phyloP scores from a whole-genome alignment of 2,113 vertebrate genomes.

The Poecile atricapillus region DNA sequence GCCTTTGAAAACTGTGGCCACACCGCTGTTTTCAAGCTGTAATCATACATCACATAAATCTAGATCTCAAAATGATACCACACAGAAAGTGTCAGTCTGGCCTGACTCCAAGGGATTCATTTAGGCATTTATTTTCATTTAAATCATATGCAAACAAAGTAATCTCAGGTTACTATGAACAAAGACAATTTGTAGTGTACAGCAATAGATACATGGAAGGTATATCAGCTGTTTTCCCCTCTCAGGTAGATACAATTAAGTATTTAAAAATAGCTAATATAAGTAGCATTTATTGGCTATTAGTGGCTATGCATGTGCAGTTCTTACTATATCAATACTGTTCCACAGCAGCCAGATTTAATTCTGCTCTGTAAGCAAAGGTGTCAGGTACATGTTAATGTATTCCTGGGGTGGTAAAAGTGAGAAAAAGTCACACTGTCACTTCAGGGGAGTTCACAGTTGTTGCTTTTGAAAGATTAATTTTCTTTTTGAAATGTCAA shows the following conservation, averaged over 20 bases:
- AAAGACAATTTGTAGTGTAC: neutral
- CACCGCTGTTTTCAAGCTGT: neutral
- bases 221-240: neutral
- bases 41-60: neutral
- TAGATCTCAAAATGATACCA: neutral
- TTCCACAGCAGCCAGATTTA: neutral
- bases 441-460: neutral
- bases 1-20: neutral
- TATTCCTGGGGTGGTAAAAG: neutral
- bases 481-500: neutral
- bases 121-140: slow-evolving; percentile 21
- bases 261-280: neutral
- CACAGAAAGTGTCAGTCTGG: neutral
- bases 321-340: neutral
- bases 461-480: neutral
- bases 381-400: neutral
- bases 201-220: neutral
- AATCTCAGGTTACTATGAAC: neutral
- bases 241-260: neutral
- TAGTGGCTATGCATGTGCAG: neutral
- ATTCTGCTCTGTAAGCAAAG: neutral
- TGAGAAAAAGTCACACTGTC: neutral
- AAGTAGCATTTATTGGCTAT: neutral
- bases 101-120: neutral
- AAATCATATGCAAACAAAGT: neutral